These are phyloP conservation scores for Myotis daubentonii DNA, from an alignment of 2,797 vertebrate species.

Conservation along the genomic window DNA sequence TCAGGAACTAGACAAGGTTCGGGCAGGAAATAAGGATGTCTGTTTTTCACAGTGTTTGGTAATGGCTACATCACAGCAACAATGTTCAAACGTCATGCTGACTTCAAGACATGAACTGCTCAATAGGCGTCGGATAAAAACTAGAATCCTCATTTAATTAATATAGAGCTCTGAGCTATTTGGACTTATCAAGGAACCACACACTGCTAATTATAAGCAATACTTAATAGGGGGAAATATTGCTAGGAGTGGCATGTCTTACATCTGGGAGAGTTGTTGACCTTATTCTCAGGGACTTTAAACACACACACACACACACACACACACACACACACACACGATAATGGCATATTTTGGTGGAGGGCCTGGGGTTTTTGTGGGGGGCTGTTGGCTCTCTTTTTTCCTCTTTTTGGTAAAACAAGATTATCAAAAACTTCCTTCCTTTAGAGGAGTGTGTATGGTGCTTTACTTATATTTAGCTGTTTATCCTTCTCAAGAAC, in stretches of 20 bases:
- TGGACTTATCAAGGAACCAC: not conserved
- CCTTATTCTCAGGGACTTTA: not conserved
- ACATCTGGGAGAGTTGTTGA: not conserved
- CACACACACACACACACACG: not conserved
- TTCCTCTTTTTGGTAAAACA: not conserved
- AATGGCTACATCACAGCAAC: conserved; percentile 28
- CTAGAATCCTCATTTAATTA: not conserved
- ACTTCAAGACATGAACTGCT: conserved; percentile 26
- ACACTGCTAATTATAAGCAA: not conserved
- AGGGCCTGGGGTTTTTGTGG: not conserved
- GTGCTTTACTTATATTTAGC: conserved; percentile 33
- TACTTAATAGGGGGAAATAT: not conserved
- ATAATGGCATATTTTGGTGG: not conserved
- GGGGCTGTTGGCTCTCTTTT: not conserved
- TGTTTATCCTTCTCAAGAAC: conserved; percentile 60
- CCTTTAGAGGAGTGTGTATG: conserved; percentile 3
- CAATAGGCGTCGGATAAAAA: not conserved
- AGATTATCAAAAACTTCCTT: conserved; percentile 54
- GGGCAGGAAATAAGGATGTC: not conserved
- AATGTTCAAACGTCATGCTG: not conserved
- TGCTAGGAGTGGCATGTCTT: not conserved
- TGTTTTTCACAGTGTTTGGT: conserved; percentile 21
- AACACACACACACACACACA: not conserved
- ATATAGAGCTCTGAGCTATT: not conserved
- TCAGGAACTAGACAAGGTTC: not conserved